phyloP scores from a whole-genome alignment of 1,140 invertebrate genomes.

The Neomicropteryx cornuta region DNA sequence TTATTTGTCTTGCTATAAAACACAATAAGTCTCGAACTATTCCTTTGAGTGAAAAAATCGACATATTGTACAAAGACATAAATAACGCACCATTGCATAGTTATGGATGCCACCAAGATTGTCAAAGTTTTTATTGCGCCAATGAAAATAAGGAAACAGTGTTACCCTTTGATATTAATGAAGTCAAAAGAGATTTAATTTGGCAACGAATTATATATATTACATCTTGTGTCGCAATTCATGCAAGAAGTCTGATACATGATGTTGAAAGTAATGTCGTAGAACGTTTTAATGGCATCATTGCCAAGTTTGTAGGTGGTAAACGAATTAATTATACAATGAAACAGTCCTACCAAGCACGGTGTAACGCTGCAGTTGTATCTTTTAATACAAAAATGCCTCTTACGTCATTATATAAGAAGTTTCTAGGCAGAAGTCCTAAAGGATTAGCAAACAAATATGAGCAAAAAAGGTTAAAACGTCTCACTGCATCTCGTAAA shows the following conservation, averaged over 20 bases:
- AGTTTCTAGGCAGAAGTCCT: slow-evolving; percentile 8
- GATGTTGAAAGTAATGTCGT: slow-evolving; percentile 16
- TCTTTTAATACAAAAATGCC: slow-evolving; percentile 11
- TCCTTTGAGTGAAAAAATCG: too few species aligned
- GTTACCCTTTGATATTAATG: slow-evolving; percentile 4
- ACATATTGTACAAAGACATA: slow-evolving; percentile 4
- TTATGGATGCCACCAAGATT: slow-evolving; percentile 3
- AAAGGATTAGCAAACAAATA: slow-evolving; percentile 6
- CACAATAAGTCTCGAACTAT: too few species aligned
- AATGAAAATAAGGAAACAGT: slow-evolving; percentile 6
- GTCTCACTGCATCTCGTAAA: too few species aligned
- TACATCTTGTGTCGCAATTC: slow-evolving; percentile 9
- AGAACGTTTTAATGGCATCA: slow-evolving; percentile 16
- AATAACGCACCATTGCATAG: neutral
- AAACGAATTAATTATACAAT: slow-evolving; percentile 17
- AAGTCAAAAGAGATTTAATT: slow-evolving; percentile 4
- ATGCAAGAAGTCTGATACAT: slow-evolving; percentile 15
- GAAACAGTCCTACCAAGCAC: slow-evolving; percentile 8
- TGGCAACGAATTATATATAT: slow-evolving; percentile 9
- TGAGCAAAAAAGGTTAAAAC: slow-evolving; percentile 5
- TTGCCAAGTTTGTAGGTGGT: slow-evolving; percentile 17
- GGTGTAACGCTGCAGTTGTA: slow-evolving; percentile 10
- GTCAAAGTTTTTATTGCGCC: neutral
- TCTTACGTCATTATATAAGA: slow-evolving; percentile 5
- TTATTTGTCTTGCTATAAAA: slow-evolving; percentile 19